phyloP scores from a whole-genome alignment of 2,113 vertebrate genomes.

The Oncorhynchus masou region DNA sequence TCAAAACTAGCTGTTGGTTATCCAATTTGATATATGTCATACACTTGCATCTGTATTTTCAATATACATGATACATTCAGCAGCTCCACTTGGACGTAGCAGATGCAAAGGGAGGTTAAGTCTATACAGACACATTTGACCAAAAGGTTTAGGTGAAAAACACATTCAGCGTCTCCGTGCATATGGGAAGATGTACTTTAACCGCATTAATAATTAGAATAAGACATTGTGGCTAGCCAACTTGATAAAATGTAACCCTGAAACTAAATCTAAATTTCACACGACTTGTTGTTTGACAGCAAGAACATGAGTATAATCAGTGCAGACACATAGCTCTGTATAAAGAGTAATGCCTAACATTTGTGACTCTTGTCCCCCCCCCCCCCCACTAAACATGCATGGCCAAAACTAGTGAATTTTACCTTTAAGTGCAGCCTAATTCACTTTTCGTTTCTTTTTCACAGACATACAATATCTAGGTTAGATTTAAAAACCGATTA shows the following conservation, averaged over 20 bases:
- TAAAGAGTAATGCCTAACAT: background rate
- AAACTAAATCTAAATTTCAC: background rate
- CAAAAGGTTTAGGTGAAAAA: background rate
- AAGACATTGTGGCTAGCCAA: background rate
- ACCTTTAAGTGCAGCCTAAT: background rate
- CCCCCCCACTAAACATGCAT: background rate
- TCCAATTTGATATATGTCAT: background rate
- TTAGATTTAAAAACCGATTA: too few relatives aligned
- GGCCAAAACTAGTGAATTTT: background rate
- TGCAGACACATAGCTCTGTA: background rate
- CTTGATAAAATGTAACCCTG: background rate
- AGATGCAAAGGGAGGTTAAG: background rate
- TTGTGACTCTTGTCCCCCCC: background rate
- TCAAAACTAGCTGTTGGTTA: constrained; percentile 36
- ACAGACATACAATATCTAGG: too few relatives aligned
- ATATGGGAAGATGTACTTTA: background rate
- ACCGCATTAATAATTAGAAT: background rate
- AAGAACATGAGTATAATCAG: background rate
- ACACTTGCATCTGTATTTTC: background rate
- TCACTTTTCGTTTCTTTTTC: too few relatives aligned
- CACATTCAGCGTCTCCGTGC: background rate
- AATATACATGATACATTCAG: background rate
- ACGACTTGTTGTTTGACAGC: background rate
- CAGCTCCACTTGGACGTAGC: too few relatives aligned
- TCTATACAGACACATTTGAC: too few relatives aligned